Base-by-base conservation (phyloP, 2,888 invertebrate genomes). In the Octonoba sinensis region DNA sequence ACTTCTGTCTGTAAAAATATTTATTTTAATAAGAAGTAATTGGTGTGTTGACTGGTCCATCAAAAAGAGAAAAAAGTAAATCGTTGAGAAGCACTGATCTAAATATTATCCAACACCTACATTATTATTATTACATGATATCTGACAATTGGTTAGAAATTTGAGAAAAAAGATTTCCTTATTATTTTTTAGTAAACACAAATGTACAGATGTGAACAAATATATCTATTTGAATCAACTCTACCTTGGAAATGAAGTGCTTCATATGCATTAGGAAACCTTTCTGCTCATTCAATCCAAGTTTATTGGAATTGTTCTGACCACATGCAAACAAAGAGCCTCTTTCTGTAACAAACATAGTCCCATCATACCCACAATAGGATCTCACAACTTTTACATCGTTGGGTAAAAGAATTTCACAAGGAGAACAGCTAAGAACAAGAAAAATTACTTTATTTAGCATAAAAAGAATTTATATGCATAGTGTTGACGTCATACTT, bases 311-410 rank as follows among this genome's bases (percentile, higher is more conserved):
- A 62, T 89, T 88, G 85, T 92, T 93, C 82, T 89, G 90, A 16
- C 93, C 93, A 86, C 92, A 92, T 6, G 91, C 92, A 82, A 92
- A 90, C 54, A 93, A 87, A 51, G 90, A 89, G 1, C 92, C 93
- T 77, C 90, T 90, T 70, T 90, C 89, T 16, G 92, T 91, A 11
- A 93, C 87, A 44, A 92, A 88, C 82, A 92, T 91, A 0, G 92
- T 92, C 0, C 91, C 91, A 86, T 93, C 92, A 0, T 89, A 89
- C 0, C 93, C 92, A 86, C 92, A 92, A 85, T 89, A 89, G n/a
- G 92, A 90, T 73, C 89, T 89, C 11, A 88, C 87, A 4, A 91
- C 90, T 65, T 89, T 87, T 44, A 90, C 89, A 51, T 90, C 90
- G 66, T 90, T 89, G 60, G 90, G 88, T 11, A 91, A 85, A 24